Conservation (phyloP, 2,888 invertebrate species). For the Deilephila elpenor region DNA sequence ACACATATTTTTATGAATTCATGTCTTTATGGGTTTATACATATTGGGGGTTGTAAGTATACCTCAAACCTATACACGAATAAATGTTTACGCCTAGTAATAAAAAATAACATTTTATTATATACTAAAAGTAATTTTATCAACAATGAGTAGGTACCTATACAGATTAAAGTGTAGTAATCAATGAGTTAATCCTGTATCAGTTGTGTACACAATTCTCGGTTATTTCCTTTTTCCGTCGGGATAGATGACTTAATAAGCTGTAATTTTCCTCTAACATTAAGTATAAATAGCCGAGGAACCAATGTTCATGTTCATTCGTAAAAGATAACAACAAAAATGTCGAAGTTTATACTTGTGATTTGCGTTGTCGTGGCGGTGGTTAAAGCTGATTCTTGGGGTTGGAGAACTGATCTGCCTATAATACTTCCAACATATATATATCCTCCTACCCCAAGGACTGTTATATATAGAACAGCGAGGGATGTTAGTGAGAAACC, state of each 20-base stretch:
- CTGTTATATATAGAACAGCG: conserved; percentile 30
- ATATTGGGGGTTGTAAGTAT: too few relatives aligned
- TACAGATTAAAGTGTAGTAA: neutral
- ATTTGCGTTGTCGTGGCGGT: conserved; percentile 33
- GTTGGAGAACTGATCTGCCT: conserved; percentile 28
- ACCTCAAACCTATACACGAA: too few relatives aligned
- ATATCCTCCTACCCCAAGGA: conserved; percentile 27
- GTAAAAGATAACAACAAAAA: neutral
- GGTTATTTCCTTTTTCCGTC: neutral
- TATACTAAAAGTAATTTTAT: neutral
- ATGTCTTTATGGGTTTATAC: too few relatives aligned
- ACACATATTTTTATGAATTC: too few relatives aligned
- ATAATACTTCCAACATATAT: conserved; percentile 36
- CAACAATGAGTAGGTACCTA: neutral
- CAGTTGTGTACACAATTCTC: neutral
- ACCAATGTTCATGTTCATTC: neutral
- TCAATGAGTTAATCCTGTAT: neutral
- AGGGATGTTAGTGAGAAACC: conserved; percentile 31
- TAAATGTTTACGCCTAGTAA: too few relatives aligned
- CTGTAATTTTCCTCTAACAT: neutral
- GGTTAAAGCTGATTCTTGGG: conserved; percentile 27
- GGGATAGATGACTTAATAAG: neutral
- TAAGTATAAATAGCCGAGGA: neutral
- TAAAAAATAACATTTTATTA: too few relatives aligned
- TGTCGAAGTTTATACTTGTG: conserved; percentile 1